Evolutionary conservation across 2,113 vertebrate genomes (phyloP), one percentile per base, ranked within the genome.

Genomic region (Bombycilla garrulus): DNA sequence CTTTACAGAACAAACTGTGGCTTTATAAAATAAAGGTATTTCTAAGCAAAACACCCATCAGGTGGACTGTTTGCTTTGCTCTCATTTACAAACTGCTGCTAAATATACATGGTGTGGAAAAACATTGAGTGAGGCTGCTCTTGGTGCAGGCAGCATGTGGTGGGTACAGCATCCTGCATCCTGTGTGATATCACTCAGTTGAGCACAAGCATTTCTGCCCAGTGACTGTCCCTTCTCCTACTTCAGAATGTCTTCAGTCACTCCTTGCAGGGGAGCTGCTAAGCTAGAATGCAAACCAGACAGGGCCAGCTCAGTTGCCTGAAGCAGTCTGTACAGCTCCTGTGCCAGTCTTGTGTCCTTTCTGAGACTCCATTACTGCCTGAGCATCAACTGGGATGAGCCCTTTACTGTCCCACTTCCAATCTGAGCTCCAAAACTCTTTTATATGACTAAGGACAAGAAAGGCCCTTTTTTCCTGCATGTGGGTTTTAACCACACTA

Each of bases 21-120:
- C 98, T 99, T 99, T 99, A 98, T 98, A 98, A 98, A 98, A 98
- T 98, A 98, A 98, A 98, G 98, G 98, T 98, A 98, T 98, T 98
- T 98, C 97, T 98, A 98, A 98, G 97, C 98, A 98, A 98, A 98
- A 88, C 31, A 28, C 44, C 90, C 66, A 70, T 83, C 73, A 80
- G 47, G 53, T 26, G 24, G 57, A 76, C 95, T 96, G 47, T 79
- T 96, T 96, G 92, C 95, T 92, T 96, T 29, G 4, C 62, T 70
- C 45, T 67, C 56, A 10, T 66, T 70, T 90, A 50, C 66, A 53
- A 11, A 38, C 35, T 70, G 33, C 53, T 74, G 72, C 35, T 76
- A 20, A 44, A 54, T 64, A 11, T 6, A 8, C 36, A 33, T 19
- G 29, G 25, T 66, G 67, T 71, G 69, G 85, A 62, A 77, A 51